These are phyloP conservation scores for Cottoperca gobio DNA, from an alignment of 2,797 vertebrate species.

Conservation along the genomic window DNA sequence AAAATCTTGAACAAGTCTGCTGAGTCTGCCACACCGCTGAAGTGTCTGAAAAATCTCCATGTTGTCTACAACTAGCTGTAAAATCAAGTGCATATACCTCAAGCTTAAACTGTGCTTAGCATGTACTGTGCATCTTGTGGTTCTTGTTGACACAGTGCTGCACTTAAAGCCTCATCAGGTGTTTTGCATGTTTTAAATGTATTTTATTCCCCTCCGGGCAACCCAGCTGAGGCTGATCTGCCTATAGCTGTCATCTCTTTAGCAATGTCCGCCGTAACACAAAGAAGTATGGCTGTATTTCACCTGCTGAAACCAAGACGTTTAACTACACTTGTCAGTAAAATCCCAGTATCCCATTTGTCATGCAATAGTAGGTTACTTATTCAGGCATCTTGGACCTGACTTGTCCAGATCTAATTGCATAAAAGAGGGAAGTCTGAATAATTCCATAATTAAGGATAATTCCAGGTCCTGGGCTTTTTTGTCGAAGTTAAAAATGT, in stretches of 20 bases:
- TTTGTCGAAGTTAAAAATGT: no score
- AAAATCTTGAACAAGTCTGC: neutral
- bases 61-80: no score
- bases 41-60: neutral
- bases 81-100: neutral
- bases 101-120: neutral
- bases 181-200: neutral
- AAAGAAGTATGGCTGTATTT: neutral
- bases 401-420: neutral
- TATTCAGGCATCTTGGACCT: neutral
- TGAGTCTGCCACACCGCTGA: neutral
- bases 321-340: neutral
- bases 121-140: neutral
- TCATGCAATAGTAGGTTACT: neutral
- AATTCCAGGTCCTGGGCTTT: neutral
- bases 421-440: neutral
- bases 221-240: slow-evolving; percentile 17
- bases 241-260: neutral
- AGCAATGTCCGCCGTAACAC: no score
- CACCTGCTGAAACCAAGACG: neutral
- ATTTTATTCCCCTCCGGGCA: neutral
- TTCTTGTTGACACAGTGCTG: neutral
- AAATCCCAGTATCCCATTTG: neutral
- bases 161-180: neutral
- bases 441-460: neutral